Conservation (phyloP, 2,888 invertebrate species). For the Drosophila quinaria region DNA sequence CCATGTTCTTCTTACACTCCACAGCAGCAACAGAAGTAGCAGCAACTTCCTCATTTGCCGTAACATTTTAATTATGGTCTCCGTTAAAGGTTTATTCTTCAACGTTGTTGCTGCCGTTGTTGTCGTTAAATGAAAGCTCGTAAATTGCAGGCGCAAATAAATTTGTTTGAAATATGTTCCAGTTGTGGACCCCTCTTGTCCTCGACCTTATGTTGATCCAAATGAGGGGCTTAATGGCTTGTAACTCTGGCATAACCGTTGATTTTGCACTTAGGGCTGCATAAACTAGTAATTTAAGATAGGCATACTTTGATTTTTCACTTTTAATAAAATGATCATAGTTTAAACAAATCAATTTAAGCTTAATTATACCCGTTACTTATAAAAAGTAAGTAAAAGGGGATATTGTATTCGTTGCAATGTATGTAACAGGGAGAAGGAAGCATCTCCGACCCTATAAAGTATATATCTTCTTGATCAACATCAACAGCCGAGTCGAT, state of each 20-base stretch:
- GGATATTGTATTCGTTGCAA: too few relatives aligned
- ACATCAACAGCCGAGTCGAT: too few relatives aligned
- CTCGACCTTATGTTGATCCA: constrained; percentile 19
- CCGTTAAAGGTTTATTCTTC: constrained; percentile 67
- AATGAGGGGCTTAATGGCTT: constrained; percentile 53
- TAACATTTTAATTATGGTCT: constrained; percentile 78
- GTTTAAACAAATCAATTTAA: background rate
- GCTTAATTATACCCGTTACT: too few relatives aligned
- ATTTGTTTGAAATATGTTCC: constrained; percentile 75
- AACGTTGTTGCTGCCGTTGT: constrained; percentile 20
- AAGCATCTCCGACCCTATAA: too few relatives aligned
- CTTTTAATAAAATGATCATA: background rate
- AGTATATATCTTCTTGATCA: too few relatives aligned
- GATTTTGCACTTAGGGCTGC: constrained; percentile 29
- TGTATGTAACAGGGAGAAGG: too few relatives aligned
- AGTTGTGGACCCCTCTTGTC: constrained; percentile 14
- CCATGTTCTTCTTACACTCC: constrained; percentile 45
- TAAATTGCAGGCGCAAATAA: constrained; percentile 78
- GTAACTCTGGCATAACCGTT: constrained; percentile 29
- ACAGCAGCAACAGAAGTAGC: constrained; percentile 37
- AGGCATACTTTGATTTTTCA: background rate
- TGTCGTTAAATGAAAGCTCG: constrained; percentile 54
- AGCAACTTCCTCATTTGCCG: constrained; percentile 75
- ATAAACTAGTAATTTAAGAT: constrained; percentile 5
- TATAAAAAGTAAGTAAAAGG: too few relatives aligned